These are phyloP conservation scores for Neogale vison DNA, from an alignment of 2,113 vertebrate genomes.

Conservation along the genomic window DNA sequence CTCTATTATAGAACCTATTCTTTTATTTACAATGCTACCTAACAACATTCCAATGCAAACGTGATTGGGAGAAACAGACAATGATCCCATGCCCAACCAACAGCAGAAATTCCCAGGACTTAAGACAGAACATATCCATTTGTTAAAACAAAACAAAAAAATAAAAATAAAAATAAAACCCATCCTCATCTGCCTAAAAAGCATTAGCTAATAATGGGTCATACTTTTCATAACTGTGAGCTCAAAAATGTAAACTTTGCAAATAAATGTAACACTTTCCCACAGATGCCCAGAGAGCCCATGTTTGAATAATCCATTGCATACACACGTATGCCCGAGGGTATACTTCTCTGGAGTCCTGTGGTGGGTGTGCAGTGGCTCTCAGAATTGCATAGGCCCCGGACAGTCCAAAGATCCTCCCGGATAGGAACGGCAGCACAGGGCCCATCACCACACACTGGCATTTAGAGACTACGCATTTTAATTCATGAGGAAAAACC, in stretches of 20 bases:
- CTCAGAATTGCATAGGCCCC: neutral
- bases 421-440: neutral
- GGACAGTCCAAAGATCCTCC: neutral
- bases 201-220: neutral
- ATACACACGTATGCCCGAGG: rapidly evolving
- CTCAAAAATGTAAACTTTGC: slow-evolving; percentile 36
- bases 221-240: neutral
- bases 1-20: slow-evolving; percentile 81
- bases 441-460: neutral
- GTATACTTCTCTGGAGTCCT: neutral
- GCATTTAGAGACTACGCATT: neutral
- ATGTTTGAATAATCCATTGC: neutral
- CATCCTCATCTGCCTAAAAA: neutral
- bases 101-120: neutral
- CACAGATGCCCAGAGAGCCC: neutral
- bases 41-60: slow-evolving; percentile 76
- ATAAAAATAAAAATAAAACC: neutral
- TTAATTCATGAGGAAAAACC: slow-evolving; percentile 11
- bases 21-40: slow-evolving; percentile 85
- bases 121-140: neutral
- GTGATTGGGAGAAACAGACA: neutral
- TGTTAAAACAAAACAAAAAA: neutral
- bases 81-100: neutral
- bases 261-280: neutral
- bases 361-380: neutral